phyloP scores from a whole-genome alignment of 2,797 vertebrate genomes.

The Salarias fasciatus region DNA sequence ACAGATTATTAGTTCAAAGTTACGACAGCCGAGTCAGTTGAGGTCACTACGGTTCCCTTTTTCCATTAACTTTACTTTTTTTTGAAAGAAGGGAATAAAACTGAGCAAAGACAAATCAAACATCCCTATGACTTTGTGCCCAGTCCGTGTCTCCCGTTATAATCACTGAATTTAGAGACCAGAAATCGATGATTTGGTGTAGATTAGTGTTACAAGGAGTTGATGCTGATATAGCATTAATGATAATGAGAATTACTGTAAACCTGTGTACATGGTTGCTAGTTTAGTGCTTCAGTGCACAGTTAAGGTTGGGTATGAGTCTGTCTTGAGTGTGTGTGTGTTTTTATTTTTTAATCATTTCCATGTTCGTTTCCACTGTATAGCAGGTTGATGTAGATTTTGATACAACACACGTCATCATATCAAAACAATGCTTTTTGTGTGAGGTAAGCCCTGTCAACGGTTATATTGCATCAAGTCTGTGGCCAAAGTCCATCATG shows the following conservation, averaged over 20 bases:
- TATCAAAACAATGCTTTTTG: no score
- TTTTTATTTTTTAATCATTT: neutral
- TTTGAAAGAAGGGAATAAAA: constrained; percentile 3
- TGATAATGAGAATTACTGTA: no score
- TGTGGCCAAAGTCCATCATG: constrained; percentile 4
- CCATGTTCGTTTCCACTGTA: neutral
- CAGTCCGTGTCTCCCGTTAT: neutral
- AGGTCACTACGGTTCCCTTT: neutral
- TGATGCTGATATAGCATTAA: no score
- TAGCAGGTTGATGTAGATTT: neutral
- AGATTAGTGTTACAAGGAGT: no score
- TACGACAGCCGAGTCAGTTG: neutral
- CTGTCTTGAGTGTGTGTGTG: neutral
- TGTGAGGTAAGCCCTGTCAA: no score
- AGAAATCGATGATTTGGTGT: no score
- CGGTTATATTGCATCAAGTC: no score
- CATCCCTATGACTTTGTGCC: constrained; percentile 1
- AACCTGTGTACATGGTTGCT: neutral
- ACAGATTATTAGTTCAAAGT: no score
- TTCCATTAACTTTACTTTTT: neutral
- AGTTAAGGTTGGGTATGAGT: neutral
- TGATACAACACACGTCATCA: no score
- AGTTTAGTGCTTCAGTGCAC: neutral
- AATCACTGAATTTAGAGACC: no score
- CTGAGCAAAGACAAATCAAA: constrained; percentile 8